phyloP scores from a whole-genome alignment of 1,140 invertebrate species.

The Acromyrmex charruanus region DNA sequence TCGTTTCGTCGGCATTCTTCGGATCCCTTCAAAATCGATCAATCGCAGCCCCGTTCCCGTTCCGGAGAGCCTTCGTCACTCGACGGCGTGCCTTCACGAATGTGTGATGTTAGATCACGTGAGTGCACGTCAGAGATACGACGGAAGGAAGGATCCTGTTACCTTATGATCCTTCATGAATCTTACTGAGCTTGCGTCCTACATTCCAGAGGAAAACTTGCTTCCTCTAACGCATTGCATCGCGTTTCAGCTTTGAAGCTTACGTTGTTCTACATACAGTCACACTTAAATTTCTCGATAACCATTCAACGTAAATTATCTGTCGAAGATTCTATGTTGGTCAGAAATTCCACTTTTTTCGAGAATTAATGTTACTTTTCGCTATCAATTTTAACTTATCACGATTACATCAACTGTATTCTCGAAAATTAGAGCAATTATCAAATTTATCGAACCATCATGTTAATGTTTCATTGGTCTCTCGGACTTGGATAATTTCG shows the following conservation, averaged over 20 bases:
- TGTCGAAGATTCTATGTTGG: not conserved
- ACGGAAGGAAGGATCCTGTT: not conserved
- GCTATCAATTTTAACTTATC: not conserved
- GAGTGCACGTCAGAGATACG: not conserved
- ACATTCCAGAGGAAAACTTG: not conserved
- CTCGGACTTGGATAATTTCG: conserved; percentile 57
- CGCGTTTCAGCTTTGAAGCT: not conserved
- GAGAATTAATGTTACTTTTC: not conserved
- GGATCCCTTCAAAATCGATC: conserved; percentile 72
- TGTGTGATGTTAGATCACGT: not conserved
- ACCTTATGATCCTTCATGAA: not conserved
- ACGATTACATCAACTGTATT: not conserved
- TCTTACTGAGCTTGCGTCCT: not conserved
- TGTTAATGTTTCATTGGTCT: conserved; percentile 65
- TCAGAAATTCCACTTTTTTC: not conserved
- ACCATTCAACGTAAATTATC: not conserved
- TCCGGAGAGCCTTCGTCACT: conserved; percentile 15
- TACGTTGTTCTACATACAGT: not conserved
- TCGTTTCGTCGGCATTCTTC: conserved; percentile 63
- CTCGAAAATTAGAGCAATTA: not conserved
- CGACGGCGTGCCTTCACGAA: conserved; percentile 2
- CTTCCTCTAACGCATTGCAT: not conserved
- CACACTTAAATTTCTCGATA: not conserved
- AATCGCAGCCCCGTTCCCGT: conserved; percentile 45
- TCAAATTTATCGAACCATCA: conserved; percentile 49